Evolutionary conservation across 1,140 invertebrate species (phyloP).

Genomic region (Leptinotarsa undecemlineata): DNA sequence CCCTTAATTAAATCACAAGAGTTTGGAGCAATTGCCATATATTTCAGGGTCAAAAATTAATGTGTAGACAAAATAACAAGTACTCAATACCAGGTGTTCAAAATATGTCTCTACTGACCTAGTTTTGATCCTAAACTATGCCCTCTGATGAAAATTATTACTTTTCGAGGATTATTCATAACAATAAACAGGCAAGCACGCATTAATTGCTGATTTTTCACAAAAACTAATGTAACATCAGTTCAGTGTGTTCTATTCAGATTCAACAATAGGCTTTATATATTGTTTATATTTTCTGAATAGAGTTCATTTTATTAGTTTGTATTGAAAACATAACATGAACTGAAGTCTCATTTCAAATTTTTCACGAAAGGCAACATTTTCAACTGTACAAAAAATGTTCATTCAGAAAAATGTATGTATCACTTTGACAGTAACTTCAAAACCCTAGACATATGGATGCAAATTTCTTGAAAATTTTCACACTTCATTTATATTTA

Average conservation of each 20-base stretch:
- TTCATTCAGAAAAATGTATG: slow-evolving; percentile 29
- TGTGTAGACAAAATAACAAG: slow-evolving; percentile 26
- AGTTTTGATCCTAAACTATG: slow-evolving; percentile 13
- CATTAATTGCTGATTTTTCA: slow-evolving; percentile 12
- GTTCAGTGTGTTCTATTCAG: not conserved
- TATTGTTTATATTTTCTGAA: not conserved
- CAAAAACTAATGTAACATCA: not conserved
- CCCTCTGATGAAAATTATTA: slow-evolving; percentile 6
- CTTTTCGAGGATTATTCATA: slow-evolving; percentile 21
- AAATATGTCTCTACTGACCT: slow-evolving; percentile 15
- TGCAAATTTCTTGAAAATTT: slow-evolving; percentile 28
- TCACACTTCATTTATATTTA: slow-evolving; percentile 28
- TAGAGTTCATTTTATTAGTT: not conserved
- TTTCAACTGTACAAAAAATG: slow-evolving; percentile 31
- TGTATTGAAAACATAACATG: not conserved
- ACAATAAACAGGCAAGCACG: slow-evolving; percentile 35
- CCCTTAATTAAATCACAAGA: too few relatives aligned
- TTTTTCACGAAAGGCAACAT: not conserved
- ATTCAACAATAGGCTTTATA: not conserved
- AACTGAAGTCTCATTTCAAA: not conserved
- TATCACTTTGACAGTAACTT: slow-evolving; percentile 31
- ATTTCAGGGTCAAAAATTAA: slow-evolving; percentile 23
- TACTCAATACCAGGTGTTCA: not conserved
- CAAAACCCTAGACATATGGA: not conserved
- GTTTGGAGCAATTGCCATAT: not conserved